Evolutionary conservation across 2,888 invertebrate species (phyloP).

Genomic region (Tetragonula carbonaria): DNA sequence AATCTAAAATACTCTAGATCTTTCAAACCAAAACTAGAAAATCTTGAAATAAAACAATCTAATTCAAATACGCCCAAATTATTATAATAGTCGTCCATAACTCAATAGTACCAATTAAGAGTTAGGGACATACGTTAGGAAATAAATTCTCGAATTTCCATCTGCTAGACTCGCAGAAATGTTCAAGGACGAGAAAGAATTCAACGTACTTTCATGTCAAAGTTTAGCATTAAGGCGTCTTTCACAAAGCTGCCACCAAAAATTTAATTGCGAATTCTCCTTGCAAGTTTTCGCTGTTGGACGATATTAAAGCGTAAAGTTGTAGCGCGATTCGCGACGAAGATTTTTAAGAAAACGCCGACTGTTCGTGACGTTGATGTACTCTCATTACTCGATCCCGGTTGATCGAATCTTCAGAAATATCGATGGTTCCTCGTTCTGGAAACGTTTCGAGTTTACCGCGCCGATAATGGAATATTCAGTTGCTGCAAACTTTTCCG

Average conservation of each 20-base stretch:
- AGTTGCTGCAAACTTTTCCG: conserved; percentile 30
- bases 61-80: no score
- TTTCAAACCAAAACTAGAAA: no score
- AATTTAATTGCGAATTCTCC: conserved; percentile 30
- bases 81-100: no score
- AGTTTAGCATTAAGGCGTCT: neutral
- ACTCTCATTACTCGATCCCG: conserved; percentile 53
- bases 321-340: neutral
- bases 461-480: conserved; percentile 49
- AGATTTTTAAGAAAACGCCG: conserved; percentile 45
- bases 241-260: neutral
- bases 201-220: neutral
- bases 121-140: no score
- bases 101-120: no score
- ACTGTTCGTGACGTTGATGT: conserved; percentile 61
- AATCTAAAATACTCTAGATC: no score
- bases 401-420: conserved; percentile 12
- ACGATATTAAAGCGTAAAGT: neutral
- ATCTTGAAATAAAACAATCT: no score
- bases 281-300: neutral
- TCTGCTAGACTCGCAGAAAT: neutral
- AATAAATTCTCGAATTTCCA: neutral
- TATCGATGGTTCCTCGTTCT: conserved; percentile 23
- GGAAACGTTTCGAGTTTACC: conserved; percentile 14
- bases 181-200: neutral